These are phyloP conservation scores for Galeopsomyia nigrocyanea DNA, from an alignment of 2,888 invertebrate species.

Conservation along the genomic window DNA sequence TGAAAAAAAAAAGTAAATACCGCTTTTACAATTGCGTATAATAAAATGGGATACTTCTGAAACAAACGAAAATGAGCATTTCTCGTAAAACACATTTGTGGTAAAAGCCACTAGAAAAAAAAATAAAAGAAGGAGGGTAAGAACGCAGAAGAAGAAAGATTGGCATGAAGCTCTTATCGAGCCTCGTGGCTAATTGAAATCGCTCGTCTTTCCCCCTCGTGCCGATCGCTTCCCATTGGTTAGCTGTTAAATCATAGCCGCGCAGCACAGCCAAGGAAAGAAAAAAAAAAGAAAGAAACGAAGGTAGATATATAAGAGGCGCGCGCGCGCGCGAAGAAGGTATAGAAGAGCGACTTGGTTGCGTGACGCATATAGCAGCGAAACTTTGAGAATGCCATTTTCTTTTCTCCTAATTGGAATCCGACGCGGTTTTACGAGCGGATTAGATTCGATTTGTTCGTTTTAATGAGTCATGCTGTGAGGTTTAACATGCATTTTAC, in stretches of 20 bases:
- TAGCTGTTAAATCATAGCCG: conserved; percentile 34
- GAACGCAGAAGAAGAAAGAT: conserved; percentile 25
- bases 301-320: conserved; percentile 21
- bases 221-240: conserved; percentile 36
- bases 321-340: conserved; percentile 11
- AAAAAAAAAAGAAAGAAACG: not conserved
- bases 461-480: conserved; percentile 48
- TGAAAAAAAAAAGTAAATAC: conserved; percentile 2
- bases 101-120: not conserved
- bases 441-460: not conserved
- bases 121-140: conserved; percentile 1
- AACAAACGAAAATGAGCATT: not conserved
- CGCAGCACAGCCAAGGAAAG: not conserved
- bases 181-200: conserved; percentile 38
- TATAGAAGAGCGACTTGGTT: conserved; percentile 6
- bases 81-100: conserved; percentile 14
- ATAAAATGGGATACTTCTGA: no score
- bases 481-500: not conserved
- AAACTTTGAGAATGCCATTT: conserved; percentile 32
- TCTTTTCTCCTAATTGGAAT: conserved; percentile 36
- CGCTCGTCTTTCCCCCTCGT: conserved; percentile 23
- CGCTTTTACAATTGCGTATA: no score
- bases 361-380: conserved; percentile 23
- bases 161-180: conserved; percentile 32
- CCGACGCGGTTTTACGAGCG: not conserved